A percentile compares a stretch with the other conserved stretches of the same genome.
These are phyloP conservation scores for Triplophysa tibetana DNA, from an alignment of 2,113 vertebrate genomes.

Conservation along the genomic window DNA sequence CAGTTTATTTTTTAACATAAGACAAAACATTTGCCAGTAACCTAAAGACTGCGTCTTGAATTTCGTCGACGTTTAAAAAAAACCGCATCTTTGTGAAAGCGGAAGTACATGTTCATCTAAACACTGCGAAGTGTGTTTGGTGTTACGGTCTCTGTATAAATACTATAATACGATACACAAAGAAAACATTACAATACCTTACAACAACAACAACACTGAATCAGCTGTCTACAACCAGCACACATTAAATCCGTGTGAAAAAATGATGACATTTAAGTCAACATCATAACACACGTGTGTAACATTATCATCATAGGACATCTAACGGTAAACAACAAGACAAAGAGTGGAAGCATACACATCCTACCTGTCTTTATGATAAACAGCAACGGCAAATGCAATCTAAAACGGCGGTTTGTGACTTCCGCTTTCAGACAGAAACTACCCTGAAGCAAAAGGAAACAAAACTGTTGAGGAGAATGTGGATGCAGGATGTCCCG, in stretches of 20 bases:
- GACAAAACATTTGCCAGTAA: not conserved
- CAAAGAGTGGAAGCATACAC: not conserved
- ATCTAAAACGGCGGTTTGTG: not conserved
- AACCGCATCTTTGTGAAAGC: not conserved
- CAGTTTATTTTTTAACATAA: too few relatives aligned
- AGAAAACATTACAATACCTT: not conserved
- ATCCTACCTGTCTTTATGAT: constrained; percentile 12
- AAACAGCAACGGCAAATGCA: not conserved
- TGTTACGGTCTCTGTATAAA: not conserved
- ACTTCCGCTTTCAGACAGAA: constrained; percentile 18
- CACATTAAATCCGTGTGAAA: not conserved
- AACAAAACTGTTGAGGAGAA: not conserved
- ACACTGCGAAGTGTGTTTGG: not conserved
- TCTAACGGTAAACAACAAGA: not conserved
- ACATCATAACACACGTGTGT: not conserved
- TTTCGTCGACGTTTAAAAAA: not conserved
- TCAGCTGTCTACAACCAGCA: not conserved
- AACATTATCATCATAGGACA: not conserved
- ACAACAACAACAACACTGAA: not conserved
- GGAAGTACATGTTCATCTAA: not conserved
- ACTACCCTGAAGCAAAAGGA: constrained; percentile 5
- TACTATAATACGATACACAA: not conserved
- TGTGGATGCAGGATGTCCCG: constrained; percentile 20
- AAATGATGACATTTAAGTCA: not conserved
- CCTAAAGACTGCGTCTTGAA: not conserved